A percentile compares a stretch with the other conserved stretches of the same genome.
phyloP scores from a whole-genome alignment of 2,888 invertebrate genomes.

The Onchidella celtica region DNA sequence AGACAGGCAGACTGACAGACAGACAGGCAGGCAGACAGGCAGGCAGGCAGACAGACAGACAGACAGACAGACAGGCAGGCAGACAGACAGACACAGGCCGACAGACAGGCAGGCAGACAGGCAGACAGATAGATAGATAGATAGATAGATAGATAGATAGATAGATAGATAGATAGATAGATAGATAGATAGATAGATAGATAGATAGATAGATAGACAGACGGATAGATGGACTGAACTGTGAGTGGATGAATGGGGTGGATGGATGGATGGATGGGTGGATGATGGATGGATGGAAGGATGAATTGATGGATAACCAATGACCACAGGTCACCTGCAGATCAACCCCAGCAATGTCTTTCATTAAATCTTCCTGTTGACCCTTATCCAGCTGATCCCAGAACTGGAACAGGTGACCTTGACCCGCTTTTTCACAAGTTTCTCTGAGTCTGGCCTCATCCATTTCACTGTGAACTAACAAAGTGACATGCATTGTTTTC shows the following conservation, averaged over 20 bases:
- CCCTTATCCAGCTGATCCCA: slow-evolving; percentile 87
- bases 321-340: slow-evolving; percentile 80
- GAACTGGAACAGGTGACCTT: slow-evolving; percentile 90
- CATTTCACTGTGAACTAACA: neutral
- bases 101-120: no score
- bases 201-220: no score
- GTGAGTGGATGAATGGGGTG: neutral
- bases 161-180: neutral
- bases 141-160: slow-evolving; percentile 9
- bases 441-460: slow-evolving; percentile 1
- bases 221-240: no score
- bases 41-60: no score
- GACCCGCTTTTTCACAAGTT: slow-evolving; percentile 76
- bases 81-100: no score
- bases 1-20: neutral
- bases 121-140: no score
- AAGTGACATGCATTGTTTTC: neutral
- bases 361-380: slow-evolving; percentile 83
- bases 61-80: no score
- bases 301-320: no score
- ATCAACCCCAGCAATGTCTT: slow-evolving; percentile 84
- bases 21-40: no score
- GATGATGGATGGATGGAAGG: no score
- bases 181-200: neutral
- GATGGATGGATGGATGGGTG: no score